Base-by-base conservation (phyloP, 2,113 vertebrate species). In the Orycteropus afer region DNA sequence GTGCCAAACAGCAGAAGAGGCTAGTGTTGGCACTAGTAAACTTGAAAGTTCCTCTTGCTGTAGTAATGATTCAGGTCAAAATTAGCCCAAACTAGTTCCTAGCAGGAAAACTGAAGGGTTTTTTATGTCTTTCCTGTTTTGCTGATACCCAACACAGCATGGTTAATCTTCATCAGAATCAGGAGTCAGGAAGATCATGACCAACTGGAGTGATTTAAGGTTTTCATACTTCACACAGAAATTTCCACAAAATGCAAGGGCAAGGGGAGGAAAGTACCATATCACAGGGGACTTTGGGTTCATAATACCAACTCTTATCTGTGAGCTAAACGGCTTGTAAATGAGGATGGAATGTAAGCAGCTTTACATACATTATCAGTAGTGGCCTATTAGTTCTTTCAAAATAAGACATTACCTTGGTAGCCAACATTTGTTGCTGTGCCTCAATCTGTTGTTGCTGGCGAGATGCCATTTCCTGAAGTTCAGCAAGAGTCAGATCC, bases 371-470 rank as follows among this genome's bases (percentile, higher is more conserved):
- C 22, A 2, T 18, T 2, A 20, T 40, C 13, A 13, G 9, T 0
- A 8, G 57, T 0, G 27, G 80, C 65, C 57, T 2, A 7, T 12
- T 6, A 63, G 7, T 2, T 45, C 63, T 25, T 5, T 23, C 23
- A 37, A 57, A 34, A 65, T 7, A 47, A 86, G 87, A 3, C 2
- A 6, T 76, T 97, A 99, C 99, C 99, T 99, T 99, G 45, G 99
- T 99, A 73, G 99, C 98, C 53, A 99, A 98, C 96, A 99, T 99
- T 91, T 99, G 99, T 63, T 99, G 99, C 82, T 99, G 99, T 76
- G 98, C 97, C 86, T 99, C 99, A 49, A 99, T 99, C 98, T 99
- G 99, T 14, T 99, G 99, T 98, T 99, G 99, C 86, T 99, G 99
- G 73, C 99, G 98, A 45, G 99, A 98, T 8, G 99, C 99, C 99